Conservation (phyloP, 2,113 vertebrate genomes). For the Coptodon rendalli region DNA sequence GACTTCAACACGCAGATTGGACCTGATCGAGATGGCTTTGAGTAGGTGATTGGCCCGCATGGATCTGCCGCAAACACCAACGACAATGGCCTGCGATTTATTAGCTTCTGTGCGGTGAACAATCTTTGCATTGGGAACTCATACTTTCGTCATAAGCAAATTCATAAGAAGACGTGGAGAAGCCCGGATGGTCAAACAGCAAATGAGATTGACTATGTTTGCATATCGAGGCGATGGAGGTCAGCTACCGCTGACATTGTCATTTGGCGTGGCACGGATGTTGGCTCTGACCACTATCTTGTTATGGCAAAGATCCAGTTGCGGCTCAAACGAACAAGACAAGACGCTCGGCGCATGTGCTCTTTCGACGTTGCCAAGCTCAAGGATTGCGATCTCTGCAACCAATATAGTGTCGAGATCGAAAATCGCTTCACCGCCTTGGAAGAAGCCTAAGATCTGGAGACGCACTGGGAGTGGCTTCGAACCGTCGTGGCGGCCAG, state of each 20-base stretch:
- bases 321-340: background rate
- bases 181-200: background rate
- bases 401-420: background rate
- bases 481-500: rapidly evolving
- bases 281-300: background rate
- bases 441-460: background rate
- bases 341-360: rapidly evolving
- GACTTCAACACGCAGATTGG: background rate
- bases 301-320: background rate
- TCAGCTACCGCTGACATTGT: background rate
- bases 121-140: background rate
- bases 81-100: background rate
- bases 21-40: background rate
- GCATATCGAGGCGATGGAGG: background rate
- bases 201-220: background rate
- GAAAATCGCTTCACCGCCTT: rapidly evolving
- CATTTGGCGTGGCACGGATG: background rate
- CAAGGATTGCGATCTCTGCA: background rate
- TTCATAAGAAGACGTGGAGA: background rate
- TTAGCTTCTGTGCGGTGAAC: background rate
- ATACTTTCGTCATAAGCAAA: background rate
- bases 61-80: background rate
- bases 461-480: background rate
- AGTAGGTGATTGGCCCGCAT: background rate
- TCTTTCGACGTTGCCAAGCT: rapidly evolving